These are phyloP conservation scores for Nerophis ophidion DNA, from an alignment of 2,113 vertebrate species.

Conservation along the genomic window DNA sequence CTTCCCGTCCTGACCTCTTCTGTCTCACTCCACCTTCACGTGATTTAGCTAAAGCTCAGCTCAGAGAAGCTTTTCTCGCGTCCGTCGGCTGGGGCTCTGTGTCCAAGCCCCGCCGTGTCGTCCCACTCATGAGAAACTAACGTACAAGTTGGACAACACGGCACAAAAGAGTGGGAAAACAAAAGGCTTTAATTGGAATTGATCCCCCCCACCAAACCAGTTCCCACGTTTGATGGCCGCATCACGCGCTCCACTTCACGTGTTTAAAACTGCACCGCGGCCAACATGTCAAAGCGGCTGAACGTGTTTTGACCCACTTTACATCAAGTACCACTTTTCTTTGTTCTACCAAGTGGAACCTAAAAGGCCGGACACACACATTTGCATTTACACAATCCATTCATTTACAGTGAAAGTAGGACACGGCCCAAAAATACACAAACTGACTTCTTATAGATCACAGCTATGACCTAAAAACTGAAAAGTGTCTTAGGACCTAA, in stretches of 20 bases:
- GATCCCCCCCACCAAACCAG: constrained; percentile 25
- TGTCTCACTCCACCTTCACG: constrained; percentile 35
- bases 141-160: constrained; percentile 32
- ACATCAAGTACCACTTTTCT: constrained; percentile 25
- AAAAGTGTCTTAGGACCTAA: too few species aligned
- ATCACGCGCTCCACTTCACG: constrained; percentile 57
- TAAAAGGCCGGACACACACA: background rate
- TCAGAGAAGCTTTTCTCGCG: constrained; percentile 56
- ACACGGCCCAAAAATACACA: constrained; percentile 1
- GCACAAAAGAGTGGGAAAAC: constrained; percentile 28
- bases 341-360: constrained; percentile 22
- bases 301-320: constrained; percentile 48
- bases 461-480: too few species aligned
- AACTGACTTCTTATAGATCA: background rate
- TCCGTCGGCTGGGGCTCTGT: background rate
- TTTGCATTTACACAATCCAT: background rate
- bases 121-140: constrained; percentile 30
- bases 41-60: constrained; percentile 50
- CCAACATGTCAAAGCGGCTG: constrained; percentile 21
- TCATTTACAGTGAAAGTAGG: background rate
- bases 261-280: constrained; percentile 14
- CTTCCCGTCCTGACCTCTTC: constrained; percentile 24
- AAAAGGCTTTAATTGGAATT: constrained; percentile 60
- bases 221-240: constrained; percentile 58
- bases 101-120: background rate